These are phyloP conservation scores for Hirtodrosophila confusa DNA, from an alignment of 2,888 invertebrate species.

Conservation along the genomic window DNA sequence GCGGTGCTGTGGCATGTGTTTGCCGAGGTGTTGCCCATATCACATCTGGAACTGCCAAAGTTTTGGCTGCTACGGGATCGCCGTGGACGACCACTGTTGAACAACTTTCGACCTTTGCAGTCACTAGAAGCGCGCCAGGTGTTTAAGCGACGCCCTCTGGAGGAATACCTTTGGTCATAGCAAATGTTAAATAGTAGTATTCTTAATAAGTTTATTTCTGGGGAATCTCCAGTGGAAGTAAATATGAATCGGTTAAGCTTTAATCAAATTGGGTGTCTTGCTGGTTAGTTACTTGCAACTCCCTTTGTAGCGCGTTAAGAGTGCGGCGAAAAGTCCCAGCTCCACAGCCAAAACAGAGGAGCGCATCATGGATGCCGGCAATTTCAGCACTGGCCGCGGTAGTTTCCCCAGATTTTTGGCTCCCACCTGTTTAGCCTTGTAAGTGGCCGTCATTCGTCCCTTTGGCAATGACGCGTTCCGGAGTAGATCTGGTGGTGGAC, in stretches of 20 bases:
- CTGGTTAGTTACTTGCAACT: constrained; percentile 22
- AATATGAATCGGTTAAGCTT: background rate
- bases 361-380: constrained; percentile 31
- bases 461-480: background rate
- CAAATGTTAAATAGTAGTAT: constrained; percentile 2
- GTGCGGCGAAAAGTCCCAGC: constrained; percentile 52
- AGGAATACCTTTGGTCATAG: constrained; percentile 42
- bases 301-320: constrained; percentile 34
- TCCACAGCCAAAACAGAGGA: constrained; percentile 47
- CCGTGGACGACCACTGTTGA: constrained; percentile 45
- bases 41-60: constrained; percentile 69
- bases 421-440: constrained; percentile 18
- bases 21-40: constrained; percentile 85
- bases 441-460: background rate
- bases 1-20: constrained; percentile 89
- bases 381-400: constrained; percentile 16
- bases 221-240: constrained; percentile 1
- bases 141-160: constrained; percentile 83
- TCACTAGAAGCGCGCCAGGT: constrained; percentile 64
- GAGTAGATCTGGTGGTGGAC: constrained; percentile 15
- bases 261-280: background rate
- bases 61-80: constrained; percentile 75
- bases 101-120: constrained; percentile 75
- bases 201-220: constrained; percentile 31
- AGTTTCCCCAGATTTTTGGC: constrained; percentile 4